phyloP scores from a whole-genome alignment of 1,140 invertebrate species.

The Telenomus remus region DNA sequence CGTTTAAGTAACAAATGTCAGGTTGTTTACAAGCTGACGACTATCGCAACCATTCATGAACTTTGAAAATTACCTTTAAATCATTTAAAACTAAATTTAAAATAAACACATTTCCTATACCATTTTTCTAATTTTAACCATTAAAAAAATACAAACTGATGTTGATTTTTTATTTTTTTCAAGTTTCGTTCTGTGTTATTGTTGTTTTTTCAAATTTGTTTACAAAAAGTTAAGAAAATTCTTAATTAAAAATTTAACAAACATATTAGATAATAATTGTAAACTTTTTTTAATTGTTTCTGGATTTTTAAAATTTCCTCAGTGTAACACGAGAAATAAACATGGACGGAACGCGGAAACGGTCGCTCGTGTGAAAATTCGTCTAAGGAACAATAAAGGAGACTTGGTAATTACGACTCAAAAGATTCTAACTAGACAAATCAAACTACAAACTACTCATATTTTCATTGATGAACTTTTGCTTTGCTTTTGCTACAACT shows the following conservation, averaged over 20 bases:
- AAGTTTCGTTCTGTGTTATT: too few species aligned
- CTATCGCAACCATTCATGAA: conserved; percentile 34
- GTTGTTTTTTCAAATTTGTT: too few species aligned
- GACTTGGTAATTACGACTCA: conserved; percentile 31
- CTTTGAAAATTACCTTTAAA: too few species aligned
- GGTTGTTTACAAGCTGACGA: conserved; percentile 40
- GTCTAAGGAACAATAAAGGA: conserved; percentile 43
- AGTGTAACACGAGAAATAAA: conserved; percentile 45
- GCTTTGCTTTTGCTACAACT: neutral
- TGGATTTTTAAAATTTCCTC: conserved; percentile 40
- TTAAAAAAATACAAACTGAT: too few species aligned
- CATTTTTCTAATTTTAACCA: too few species aligned
- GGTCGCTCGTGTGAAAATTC: conserved; percentile 51
- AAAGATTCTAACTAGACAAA: neutral
- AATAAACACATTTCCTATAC: too few species aligned
- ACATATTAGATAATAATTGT: too few species aligned
- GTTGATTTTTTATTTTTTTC: too few species aligned
- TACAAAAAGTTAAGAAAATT: too few species aligned
- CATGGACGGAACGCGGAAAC: conserved; percentile 52
- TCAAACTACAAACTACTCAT: conserved; percentile 25
- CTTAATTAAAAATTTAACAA: conserved; percentile 37
- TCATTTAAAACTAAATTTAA: too few species aligned
- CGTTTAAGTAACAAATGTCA: conserved; percentile 47
- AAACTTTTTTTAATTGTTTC: conserved; percentile 44
- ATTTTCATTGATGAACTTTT: conserved; percentile 26